Percentiles rank a stretch among this genome's conserved stretches.
Evolutionary conservation across 2,888 invertebrate genomes (phyloP).

Genomic region (Agelastica alni): DNA sequence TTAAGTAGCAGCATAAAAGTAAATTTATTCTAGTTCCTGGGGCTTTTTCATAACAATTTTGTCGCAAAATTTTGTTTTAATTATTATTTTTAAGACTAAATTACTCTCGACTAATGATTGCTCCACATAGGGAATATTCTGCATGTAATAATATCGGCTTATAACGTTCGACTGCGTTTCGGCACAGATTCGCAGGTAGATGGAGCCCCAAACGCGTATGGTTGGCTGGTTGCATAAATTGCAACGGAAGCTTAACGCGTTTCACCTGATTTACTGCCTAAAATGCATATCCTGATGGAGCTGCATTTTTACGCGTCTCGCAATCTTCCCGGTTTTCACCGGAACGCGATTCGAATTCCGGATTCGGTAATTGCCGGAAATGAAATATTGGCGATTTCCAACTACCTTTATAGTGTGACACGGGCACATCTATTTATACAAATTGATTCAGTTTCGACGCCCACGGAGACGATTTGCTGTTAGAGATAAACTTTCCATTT

Average conservation of each 20-base stretch:
- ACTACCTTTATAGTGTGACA: neutral
- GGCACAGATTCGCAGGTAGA: constrained; percentile 26
- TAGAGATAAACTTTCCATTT: too few species aligned
- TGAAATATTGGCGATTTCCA: constrained; percentile 19
- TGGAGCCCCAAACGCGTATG: constrained; percentile 21
- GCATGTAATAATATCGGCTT: too few species aligned
- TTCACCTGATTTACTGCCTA: constrained; percentile 31
- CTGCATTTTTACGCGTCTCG: constrained; percentile 27
- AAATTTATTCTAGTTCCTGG: too few species aligned
- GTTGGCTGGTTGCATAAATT: constrained; percentile 29
- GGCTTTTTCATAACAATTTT: too few species aligned
- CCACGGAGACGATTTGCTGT: too few species aligned
- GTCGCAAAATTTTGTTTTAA: too few species aligned
- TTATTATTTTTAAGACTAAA: too few species aligned
- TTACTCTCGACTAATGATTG: too few species aligned
- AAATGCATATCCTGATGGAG: constrained; percentile 30
- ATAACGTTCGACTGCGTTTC: too few species aligned
- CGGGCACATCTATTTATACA: constrained; percentile 8
- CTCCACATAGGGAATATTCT: too few species aligned
- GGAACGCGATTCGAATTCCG: constrained; percentile 21
- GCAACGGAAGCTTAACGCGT: constrained; percentile 27
- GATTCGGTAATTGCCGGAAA: constrained; percentile 24
- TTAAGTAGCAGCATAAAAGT: too few species aligned
- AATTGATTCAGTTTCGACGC: constrained; percentile 6
- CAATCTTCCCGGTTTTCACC: constrained; percentile 19